Percentiles rank a stretch among this genome's conserved stretches.
These are phyloP conservation scores for Gadus macrocephalus DNA, from an alignment of 2,113 vertebrate genomes.

Conservation along the genomic window DNA sequence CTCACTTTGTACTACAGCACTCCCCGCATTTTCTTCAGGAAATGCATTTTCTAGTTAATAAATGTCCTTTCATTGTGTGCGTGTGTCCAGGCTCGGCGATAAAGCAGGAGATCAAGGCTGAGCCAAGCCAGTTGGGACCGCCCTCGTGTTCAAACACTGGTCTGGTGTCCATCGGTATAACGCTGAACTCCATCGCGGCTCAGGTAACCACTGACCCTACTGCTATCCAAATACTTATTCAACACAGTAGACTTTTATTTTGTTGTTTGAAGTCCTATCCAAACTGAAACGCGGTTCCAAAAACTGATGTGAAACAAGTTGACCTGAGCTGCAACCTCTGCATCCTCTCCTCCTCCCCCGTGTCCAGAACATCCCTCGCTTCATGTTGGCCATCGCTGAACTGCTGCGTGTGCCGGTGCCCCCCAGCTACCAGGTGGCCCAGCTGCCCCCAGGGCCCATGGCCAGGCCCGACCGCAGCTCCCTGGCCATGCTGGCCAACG, in stretches of 20 bases:
- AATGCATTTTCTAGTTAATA: not conserved
- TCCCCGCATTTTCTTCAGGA: too few relatives aligned
- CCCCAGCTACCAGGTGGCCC: slow-evolving; percentile 82
- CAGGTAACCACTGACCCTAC: slow-evolving; percentile 71
- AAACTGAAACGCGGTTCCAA: too few relatives aligned
- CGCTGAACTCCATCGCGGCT: slow-evolving; percentile 85
- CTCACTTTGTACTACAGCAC: too few relatives aligned
- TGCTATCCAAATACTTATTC: too few relatives aligned
- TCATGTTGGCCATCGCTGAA: slow-evolving; percentile 86
- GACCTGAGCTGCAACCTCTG: too few relatives aligned
- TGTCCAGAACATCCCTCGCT: slow-evolving; percentile 81
- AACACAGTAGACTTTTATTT: too few relatives aligned
- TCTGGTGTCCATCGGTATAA: slow-evolving; percentile 92
- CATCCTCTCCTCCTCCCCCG: not conserved
- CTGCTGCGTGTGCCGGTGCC: slow-evolving; percentile 84
- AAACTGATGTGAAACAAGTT: too few relatives aligned
- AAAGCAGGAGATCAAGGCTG: slow-evolving; percentile 85
- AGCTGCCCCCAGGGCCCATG: slow-evolving; percentile 43
- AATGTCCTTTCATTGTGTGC: not conserved
- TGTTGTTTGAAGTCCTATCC: too few relatives aligned
- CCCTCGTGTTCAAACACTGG: slow-evolving; percentile 84
- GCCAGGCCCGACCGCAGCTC: slow-evolving; percentile 48
- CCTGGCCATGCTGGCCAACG: slow-evolving; percentile 71
- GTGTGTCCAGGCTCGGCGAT: slow-evolving; percentile 74
- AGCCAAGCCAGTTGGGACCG: slow-evolving; percentile 76